phyloP scores from a whole-genome alignment of 1,140 invertebrate genomes.

The Himalopsyche phryganea region DNA sequence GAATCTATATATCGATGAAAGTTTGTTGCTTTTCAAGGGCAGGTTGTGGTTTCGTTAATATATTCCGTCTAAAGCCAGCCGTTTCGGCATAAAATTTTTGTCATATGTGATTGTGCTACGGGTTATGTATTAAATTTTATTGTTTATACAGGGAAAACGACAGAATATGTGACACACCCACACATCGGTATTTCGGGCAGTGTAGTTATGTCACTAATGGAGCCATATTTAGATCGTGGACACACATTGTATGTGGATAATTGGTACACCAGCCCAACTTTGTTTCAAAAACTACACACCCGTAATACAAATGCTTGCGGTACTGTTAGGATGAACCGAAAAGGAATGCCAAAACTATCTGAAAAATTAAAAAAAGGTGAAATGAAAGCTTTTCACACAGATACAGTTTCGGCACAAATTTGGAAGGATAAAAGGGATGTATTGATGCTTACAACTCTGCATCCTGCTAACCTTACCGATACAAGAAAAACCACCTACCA shows the following conservation, averaged over 20 bases:
- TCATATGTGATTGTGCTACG: slow-evolving; percentile 36
- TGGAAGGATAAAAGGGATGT: slow-evolving; percentile 35
- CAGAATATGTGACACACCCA: slow-evolving; percentile 16
- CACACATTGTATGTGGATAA: slow-evolving; percentile 37
- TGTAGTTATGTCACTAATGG: slow-evolving; percentile 34
- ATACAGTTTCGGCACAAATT: slow-evolving; percentile 32
- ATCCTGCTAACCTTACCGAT: slow-evolving; percentile 20
- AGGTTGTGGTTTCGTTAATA: slow-evolving; percentile 36
- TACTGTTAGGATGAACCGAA: slow-evolving; percentile 34
- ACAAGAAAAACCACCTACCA: slow-evolving; percentile 25
- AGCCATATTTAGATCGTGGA: slow-evolving; percentile 34
- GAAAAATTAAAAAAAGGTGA: slow-evolving; percentile 36
- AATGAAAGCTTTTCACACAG: slow-evolving; percentile 15
- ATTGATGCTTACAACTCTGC: slow-evolving; percentile 34
- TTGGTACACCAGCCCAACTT: slow-evolving; percentile 35
- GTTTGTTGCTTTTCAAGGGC: slow-evolving; percentile 35
- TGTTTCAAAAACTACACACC: slow-evolving; percentile 33
- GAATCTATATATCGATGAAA: slow-evolving; percentile 34
- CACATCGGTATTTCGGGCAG: slow-evolving; percentile 34
- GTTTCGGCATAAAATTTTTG: slow-evolving; percentile 37
- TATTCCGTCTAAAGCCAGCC: slow-evolving; percentile 35
- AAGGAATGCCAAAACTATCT: slow-evolving; percentile 33
- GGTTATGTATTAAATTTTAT: slow-evolving; percentile 40
- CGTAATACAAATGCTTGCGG: slow-evolving; percentile 35
- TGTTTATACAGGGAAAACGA: slow-evolving; percentile 37